phyloP scores from a whole-genome alignment of 2,113 vertebrate genomes.

The Notothenia coriiceps region DNA sequence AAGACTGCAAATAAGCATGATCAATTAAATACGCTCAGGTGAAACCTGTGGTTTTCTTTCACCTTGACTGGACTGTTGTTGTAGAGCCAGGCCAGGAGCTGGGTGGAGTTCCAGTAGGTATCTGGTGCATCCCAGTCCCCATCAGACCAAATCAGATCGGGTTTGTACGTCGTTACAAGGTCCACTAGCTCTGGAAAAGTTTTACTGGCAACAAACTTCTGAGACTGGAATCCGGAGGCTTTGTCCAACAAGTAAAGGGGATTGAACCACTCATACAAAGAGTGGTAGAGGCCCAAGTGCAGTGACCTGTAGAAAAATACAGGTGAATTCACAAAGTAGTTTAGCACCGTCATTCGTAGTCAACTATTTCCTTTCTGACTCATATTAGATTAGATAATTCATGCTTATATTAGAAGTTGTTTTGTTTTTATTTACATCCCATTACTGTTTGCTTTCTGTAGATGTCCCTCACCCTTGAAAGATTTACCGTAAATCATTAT shows the following conservation, averaged over 20 bases:
- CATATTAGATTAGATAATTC: neutral
- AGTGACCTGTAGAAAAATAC: conserved; percentile 81
- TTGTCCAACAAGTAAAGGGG: conserved; percentile 89
- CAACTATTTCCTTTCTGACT: neutral
- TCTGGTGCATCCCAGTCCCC: conserved; percentile 95
- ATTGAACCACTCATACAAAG: conserved; percentile 91
- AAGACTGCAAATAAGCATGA: neutral
- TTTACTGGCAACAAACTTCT: conserved; percentile 87
- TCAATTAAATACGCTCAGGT: neutral
- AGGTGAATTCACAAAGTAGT: neutral
- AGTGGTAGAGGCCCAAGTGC: conserved; percentile 89
- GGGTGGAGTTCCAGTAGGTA: conserved; percentile 95
- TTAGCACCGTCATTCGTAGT: neutral
- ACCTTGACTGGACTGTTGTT: conserved; percentile 96
- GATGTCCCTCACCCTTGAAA: too few species aligned
- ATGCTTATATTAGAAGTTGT: neutral
- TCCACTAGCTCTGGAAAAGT: conserved; percentile 88
- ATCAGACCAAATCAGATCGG: conserved; percentile 97
- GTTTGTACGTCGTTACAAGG: conserved; percentile 82
- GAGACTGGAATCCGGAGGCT: conserved; percentile 85
- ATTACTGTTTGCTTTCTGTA: neutral
- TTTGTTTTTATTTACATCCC: neutral
- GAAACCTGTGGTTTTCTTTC: neutral
- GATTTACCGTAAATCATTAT: neutral
- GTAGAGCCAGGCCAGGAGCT: conserved; percentile 96